A percentile compares a stretch with the other conserved stretches of the same genome.
These are phyloP conservation scores for Spongia lamella DNA, from an alignment of 37 sponge, comb jelly and placozoan species.

Conservation along the genomic window DNA sequence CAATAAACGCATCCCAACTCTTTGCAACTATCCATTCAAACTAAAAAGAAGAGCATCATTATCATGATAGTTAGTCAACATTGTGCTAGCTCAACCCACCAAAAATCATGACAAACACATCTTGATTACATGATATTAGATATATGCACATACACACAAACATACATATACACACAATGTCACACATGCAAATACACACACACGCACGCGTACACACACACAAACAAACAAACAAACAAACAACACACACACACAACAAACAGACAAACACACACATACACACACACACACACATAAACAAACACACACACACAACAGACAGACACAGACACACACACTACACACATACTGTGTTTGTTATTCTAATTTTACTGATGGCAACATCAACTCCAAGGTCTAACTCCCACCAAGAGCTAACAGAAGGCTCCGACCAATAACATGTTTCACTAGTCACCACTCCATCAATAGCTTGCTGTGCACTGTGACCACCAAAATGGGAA, in stretches of 20 bases:
- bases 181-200: conserved; percentile 17
- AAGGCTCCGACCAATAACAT: conserved; percentile 69
- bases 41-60: too few species aligned
- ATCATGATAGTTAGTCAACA: too few species aligned
- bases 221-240: background rate
- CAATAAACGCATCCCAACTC: background rate
- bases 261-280: conserved; percentile 29
- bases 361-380: conserved; percentile 62
- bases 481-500: conserved; percentile 36
- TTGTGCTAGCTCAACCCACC: too few species aligned
- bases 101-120: too few species aligned
- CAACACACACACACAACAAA: too few species aligned
- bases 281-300: conserved; percentile 22
- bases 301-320: conserved; percentile 8
- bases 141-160: background rate
- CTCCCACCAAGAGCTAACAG: conserved; percentile 58
- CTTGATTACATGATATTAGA: background rate
- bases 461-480: conserved; percentile 64
- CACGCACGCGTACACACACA: conserved; percentile 29
- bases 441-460: conserved; percentile 41
- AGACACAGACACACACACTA: background rate
- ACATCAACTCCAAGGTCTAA: conserved; percentile 63
- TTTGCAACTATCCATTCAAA: too few species aligned
- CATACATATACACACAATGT: background rate
- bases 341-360: conserved; percentile 49